Base-by-base conservation (phyloP, 1,140 invertebrate species). In the Cydia pomonella region DNA sequence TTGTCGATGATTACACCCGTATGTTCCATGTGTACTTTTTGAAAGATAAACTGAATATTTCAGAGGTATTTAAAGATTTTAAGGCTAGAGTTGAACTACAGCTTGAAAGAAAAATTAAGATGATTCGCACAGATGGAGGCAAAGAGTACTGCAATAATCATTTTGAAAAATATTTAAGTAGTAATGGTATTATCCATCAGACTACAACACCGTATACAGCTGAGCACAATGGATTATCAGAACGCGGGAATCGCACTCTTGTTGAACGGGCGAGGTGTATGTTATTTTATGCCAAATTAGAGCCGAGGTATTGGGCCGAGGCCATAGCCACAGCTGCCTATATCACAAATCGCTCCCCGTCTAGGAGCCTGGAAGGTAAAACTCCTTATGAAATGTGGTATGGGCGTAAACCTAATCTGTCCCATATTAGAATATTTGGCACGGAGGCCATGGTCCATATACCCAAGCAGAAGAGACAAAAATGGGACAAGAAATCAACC, bases 331-430 rank as follows among this genome's bases (percentile, higher is more conserved):
- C 79, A 71, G 79, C 79, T 25, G 76, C 73, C 50, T 82, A 79
- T 53, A 71, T 87, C 29, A 77, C 80, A 75, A 89, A 90, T 72
- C 18, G 78, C 38, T 77, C 76, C 5, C 79, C 79, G 4, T 76
- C 77, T 1, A 80, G 72, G 21, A 47, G 53, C 10, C 33, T 82
- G 16, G 10, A 25, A 6, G 75, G 74, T 3, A 80, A 74, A 64
- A 91, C 88, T 3, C 86, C 89, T 1, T 80, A 84, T 73, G 88
- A 93, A 80, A 25, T 84, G 12, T 92, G 91, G 87, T 79, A 53
- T 64, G 80, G 83, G 12, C 47, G 74, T 25, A 92, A 87, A 77
- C 86, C 88, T 18, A 74, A 90, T 53, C 27, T 93, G 59, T 25
- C 21, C 25, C 62, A 63, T 63, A 10, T 63, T 1, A 73, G 75